Base-by-base conservation (phyloP, 2,888 invertebrate species). In the Drosophila prolongata region DNA sequence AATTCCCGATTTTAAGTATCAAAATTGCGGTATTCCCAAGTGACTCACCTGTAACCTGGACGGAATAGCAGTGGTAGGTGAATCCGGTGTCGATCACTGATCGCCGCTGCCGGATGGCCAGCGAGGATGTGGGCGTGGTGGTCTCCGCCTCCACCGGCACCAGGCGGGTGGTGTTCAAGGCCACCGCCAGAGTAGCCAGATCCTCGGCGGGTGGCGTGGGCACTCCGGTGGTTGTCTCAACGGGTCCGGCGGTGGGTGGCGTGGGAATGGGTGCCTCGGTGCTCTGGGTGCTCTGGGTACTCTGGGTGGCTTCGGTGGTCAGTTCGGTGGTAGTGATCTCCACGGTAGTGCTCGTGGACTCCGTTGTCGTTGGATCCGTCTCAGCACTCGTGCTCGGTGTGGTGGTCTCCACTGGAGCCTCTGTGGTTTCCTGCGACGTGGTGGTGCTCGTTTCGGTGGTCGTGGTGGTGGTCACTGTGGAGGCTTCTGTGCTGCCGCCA, bases 1-100 rank as follows among this genome's bases (percentile, higher is more conserved):
- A 30, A 1, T 30, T 30, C 6, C 30, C 2, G 30, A 30, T 30
- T 35, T 35, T 4, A 35, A 35, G 35, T 1, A 11, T 35, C 9
- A 35, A 14, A 2, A 19, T 52, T 37, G n/a, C 2, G 35, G 11
- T 2, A 14, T 16, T 11, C n/a, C n/a, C 14, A 40, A 40, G 10
- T 16, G 8, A 80, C 82, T 77, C 59, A 91, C 91, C 71, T 50
- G 53, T 76, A 59, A 84, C 79, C 16, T 80, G 62, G 47, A 90
- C 82, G 27, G 77, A 77, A 57, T 81, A 92, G 66, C 91, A 91
- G 42, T 91, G 90, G 54, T 84, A 91, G 19, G 85, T 89, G 57
- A 76, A 47, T 16, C 55, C 76, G 5, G 77, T 65, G 2, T 75
- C 35, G 44, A 78, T 44, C 52, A 67, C 0, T 0, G 73, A 56